Percentiles rank a stretch among this genome's conserved stretches.
phyloP scores from a whole-genome alignment of 2,888 invertebrate genomes.

The Pyrrhia umbra region DNA sequence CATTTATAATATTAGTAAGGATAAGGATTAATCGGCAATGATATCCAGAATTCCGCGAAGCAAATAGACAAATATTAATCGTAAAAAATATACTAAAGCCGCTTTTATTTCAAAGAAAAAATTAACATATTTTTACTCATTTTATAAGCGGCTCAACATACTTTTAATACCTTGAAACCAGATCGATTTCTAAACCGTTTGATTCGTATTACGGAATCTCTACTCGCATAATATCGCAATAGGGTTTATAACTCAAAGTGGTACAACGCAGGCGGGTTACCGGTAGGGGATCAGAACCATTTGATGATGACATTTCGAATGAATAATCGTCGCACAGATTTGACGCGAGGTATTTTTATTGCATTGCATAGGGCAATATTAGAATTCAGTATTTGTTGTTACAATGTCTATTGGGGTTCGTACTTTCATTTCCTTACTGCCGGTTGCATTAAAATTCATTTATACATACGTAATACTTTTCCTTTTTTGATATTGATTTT shows the following conservation, averaged over 20 bases:
- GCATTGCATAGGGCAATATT: conserved; percentile 77
- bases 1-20: too few species aligned
- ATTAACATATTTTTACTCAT: background rate
- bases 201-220: background rate
- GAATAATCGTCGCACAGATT: conserved; percentile 85
- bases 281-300: conserved; percentile 52
- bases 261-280: background rate
- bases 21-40: too few species aligned
- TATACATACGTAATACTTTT: too few species aligned
- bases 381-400: conserved; percentile 73
- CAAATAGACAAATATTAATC: too few species aligned
- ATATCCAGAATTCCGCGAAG: too few species aligned
- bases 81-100: too few species aligned
- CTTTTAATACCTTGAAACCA: too few species aligned
- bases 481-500: too few species aligned
- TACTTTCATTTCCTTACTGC: conserved; percentile 20
- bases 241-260: background rate
- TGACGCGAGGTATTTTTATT: conserved; percentile 88
- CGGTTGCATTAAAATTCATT: too few species aligned
- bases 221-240: background rate
- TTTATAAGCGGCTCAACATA: too few species aligned
- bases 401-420: conserved; percentile 61
- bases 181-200: background rate
- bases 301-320: conserved; percentile 83
- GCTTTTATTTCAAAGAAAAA: too few species aligned